These are phyloP conservation scores for Rallus limicola DNA, from an alignment of 2,113 vertebrate species.

Conservation along the genomic window DNA sequence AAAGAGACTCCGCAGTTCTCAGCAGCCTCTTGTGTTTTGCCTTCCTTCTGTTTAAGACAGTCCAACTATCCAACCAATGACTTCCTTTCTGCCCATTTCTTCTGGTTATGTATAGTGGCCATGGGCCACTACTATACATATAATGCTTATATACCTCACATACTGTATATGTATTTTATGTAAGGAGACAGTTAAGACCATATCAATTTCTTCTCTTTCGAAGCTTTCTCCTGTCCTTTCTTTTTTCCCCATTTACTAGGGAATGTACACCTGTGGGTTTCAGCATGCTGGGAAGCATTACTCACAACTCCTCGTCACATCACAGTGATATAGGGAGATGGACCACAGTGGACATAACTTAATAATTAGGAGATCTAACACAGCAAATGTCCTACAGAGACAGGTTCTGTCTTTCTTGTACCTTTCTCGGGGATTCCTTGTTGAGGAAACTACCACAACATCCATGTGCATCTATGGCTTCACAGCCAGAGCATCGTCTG, in stretches of 20 bases:
- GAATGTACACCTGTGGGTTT: not conserved
- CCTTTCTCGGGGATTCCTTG: not conserved
- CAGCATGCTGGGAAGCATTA: not conserved
- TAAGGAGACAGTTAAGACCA: not conserved
- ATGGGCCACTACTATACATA: not conserved
- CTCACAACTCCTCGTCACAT: not conserved
- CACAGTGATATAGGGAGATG: not conserved
- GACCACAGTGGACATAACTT: not conserved
- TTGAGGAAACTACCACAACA: not conserved
- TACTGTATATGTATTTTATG: not conserved
- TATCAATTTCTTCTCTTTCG: not conserved
- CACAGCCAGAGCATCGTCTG: not conserved
- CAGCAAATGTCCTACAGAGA: not conserved
- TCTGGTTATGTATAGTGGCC: not conserved
- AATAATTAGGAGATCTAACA: not conserved
- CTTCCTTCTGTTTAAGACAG: not conserved
- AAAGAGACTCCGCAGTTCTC: not conserved
- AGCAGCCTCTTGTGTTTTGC: not conserved
- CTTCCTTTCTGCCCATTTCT: not conserved
- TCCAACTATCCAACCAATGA: not conserved
- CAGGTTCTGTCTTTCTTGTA: not conserved
- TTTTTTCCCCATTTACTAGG: not conserved
- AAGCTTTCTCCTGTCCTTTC: not conserved
- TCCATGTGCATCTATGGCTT: fast-evolving
- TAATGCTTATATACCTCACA: not conserved